These are phyloP conservation scores for Orchestes rusci DNA, from an alignment of 2,888 invertebrate species.

Conservation along the genomic window DNA sequence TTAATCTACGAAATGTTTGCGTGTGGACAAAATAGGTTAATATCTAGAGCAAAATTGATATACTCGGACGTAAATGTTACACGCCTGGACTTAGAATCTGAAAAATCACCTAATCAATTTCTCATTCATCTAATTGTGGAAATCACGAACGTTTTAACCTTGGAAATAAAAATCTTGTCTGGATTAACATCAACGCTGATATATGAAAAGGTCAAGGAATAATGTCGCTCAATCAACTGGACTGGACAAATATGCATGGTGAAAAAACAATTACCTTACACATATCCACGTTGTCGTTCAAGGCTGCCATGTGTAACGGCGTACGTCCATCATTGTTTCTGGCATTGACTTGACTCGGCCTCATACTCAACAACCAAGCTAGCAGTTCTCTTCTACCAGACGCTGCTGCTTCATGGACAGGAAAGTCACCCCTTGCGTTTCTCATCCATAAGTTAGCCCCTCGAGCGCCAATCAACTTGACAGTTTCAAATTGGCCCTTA, in stretches of 20 bases:
- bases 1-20: too few relatives aligned
- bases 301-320: conserved; percentile 87
- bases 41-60: too few relatives aligned
- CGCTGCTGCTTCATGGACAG: conserved; percentile 92
- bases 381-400: conserved; percentile 85
- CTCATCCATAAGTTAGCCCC: conserved; percentile 85
- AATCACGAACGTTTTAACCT: conserved; percentile 26
- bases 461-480: conserved; percentile 51
- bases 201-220: conserved; percentile 16
- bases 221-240: conserved; percentile 8
- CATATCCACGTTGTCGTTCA: conserved; percentile 89
- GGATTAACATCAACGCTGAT: conserved; percentile 15
- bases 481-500: conserved; percentile 77
- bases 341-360: conserved; percentile 77
- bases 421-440: conserved; percentile 90
- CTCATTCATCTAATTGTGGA: conserved; percentile 20
- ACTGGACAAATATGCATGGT: too few relatives aligned
- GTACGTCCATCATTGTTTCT: conserved; percentile 91
- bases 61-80: too few relatives aligned
- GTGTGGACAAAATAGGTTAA: too few relatives aligned
- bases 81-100: too few relatives aligned
- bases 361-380: conserved; percentile 77
- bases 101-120: too few relatives aligned
- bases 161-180: conserved; percentile 25
- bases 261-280: too few relatives aligned